A percentile compares a stretch with the other conserved stretches of the same genome.
phyloP scores from a whole-genome alignment of 1,140 invertebrate genomes.

The Diabrotica virgifera region DNA sequence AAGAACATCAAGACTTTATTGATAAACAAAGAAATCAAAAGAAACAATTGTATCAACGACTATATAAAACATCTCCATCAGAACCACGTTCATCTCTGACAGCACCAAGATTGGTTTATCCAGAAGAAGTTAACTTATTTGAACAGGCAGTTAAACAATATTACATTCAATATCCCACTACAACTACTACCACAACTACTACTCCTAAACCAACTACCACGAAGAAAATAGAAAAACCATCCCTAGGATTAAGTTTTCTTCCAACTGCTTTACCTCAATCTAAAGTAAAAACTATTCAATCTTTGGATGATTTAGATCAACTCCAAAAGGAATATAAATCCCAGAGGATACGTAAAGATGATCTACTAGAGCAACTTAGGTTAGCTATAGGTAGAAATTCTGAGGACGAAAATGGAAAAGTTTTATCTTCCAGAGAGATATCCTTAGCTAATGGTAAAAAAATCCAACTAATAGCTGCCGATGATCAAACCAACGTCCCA shows the following conservation, averaged over 20 bases:
- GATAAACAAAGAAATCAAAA: conserved; percentile 54
- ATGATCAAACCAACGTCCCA: conserved; percentile 61
- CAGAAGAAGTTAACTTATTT: conserved; percentile 50
- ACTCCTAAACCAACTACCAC: conserved; percentile 46
- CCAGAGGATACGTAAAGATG: conserved; percentile 52
- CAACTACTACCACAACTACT: conserved; percentile 49
- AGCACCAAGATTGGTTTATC: conserved; percentile 44
- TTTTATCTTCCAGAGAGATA: conserved; percentile 69
- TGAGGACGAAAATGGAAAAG: conserved; percentile 60
- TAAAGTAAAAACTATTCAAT: conserved; percentile 39
- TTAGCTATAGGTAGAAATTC: conserved; percentile 65
- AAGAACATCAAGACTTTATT: conserved; percentile 61
- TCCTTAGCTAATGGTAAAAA: conserved; percentile 71
- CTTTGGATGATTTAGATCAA: conserved; percentile 43
- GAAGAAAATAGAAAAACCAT: conserved; percentile 16
- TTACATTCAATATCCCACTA: conserved; percentile 53
- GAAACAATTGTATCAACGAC: conserved; percentile 49
- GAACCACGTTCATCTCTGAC: conserved; percentile 28
- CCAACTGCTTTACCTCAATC: conserved; percentile 36
- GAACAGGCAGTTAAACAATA: conserved; percentile 51
- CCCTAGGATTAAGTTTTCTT: conserved; percentile 24
- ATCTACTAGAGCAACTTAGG: conserved; percentile 68
- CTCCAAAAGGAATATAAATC: conserved; percentile 44
- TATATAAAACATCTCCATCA: conserved; percentile 38
- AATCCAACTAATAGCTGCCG: conserved; percentile 66